Evolutionary conservation across 1,140 invertebrate species (phyloP), one percentile per base, ranked within the genome.

Genomic region (Cecropterus lyciades): DNA sequence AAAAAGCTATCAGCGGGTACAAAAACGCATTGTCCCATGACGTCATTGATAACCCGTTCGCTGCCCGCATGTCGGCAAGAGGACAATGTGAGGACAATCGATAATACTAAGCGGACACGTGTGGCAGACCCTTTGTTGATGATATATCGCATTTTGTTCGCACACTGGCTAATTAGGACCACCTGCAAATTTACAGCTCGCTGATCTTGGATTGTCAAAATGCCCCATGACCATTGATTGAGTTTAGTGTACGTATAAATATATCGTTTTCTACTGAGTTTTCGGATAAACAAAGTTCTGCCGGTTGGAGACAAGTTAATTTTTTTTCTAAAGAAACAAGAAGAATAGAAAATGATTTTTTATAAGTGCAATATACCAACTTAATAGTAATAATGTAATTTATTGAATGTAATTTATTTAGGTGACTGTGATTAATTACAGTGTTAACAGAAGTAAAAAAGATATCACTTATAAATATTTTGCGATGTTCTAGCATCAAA

Each of bases 41-140:
- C 82, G 75, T 84, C 80, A 13, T 52, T 68, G 80, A 79, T 83
- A 82, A 80, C 79, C 73, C 74, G 67, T 72, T 77, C 73, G 72
- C 80, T 75, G 77, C 82, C 82, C 82, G 84, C 84, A 84, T 85
- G 69, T 37, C 57, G 46, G 52, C 43, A 67, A 76, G 72, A 82
- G 78, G 77, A 80, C 72, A 78, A 75, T 82, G 70, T 84, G 72
- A 85, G 79, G 79, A 79, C 75, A 81, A 82, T 84, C 84, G 82
- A 84, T 86, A 85, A 85, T 81, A 72, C 73, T 80, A 75, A 77
- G 74, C 75, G 72, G 70, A 75, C 84, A 86, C 82, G 82, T 84
- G 84, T 70, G 79, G 64, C 30, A 55, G 65, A 48, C 68, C 72
- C 68, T 68, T 80, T 80, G 77, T 77, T 75, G 69, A 63, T 75